These are phyloP conservation scores for Limenitis camilla DNA, from an alignment of 2,888 invertebrate genomes.

Conservation along the genomic window DNA sequence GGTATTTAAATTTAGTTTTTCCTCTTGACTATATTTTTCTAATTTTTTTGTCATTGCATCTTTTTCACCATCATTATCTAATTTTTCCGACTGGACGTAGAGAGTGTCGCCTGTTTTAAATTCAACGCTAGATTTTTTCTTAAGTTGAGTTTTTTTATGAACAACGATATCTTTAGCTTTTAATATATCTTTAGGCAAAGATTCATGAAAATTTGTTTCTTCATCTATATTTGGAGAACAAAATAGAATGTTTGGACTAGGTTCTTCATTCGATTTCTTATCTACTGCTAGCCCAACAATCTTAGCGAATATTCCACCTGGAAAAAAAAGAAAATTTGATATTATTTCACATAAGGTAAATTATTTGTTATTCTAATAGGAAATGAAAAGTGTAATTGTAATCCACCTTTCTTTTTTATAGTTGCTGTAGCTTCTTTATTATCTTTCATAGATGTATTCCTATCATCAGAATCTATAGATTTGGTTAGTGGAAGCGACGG, in stretches of 20 bases:
- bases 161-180: conserved; percentile 67
- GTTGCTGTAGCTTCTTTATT: conserved; percentile 42
- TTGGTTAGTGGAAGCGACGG: conserved; percentile 75
- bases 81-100: conserved; percentile 38
- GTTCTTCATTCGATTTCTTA: conserved; percentile 76
- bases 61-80: conserved; percentile 41
- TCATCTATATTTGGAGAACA: conserved; percentile 69
- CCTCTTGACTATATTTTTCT: conserved; percentile 11
- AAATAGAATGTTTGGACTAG: conserved; percentile 43
- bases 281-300: conserved; percentile 74
- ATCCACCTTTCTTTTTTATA: conserved; percentile 51
- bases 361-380: too few relatives aligned
- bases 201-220: conserved; percentile 82
- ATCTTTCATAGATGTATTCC: conserved; percentile 45
- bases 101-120: conserved; percentile 38
- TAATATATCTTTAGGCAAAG: conserved; percentile 77
- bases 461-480: conserved; percentile 71
- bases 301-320: conserved; percentile 74
- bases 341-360: too few relatives aligned
- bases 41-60: conserved; percentile 34
- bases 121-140: conserved; percentile 43
- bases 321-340: conserved; percentile 21
- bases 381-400: too few relatives aligned
- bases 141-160: conserved; percentile 35
- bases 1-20: conserved; percentile 22